These are phyloP conservation scores for Sminthurinus signatus DNA, from an alignment of 1,140 invertebrate species.

Conservation along the genomic window DNA sequence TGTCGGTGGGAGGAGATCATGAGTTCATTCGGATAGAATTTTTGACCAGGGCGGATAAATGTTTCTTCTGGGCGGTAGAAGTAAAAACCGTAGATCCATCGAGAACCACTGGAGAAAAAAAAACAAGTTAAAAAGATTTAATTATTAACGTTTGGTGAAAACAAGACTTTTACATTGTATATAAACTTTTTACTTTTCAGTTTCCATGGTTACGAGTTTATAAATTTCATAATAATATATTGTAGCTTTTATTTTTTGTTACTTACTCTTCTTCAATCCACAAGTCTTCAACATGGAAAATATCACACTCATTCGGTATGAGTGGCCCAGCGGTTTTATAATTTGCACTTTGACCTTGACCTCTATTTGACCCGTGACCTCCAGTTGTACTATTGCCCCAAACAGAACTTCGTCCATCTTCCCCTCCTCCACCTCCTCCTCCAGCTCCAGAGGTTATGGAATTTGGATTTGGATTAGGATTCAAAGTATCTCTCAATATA, in stretches of 20 bases:
- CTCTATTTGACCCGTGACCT: no score
- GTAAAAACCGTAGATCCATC: conserved; percentile 92
- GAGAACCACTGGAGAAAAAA: conserved; percentile 59
- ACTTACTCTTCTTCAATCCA: conserved; percentile 78
- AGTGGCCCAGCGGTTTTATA: conserved; percentile 77
- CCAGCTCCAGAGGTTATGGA: conserved; percentile 38
- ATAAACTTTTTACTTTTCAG: no score
- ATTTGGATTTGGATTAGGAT: no score
- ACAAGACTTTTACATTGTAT: no score
- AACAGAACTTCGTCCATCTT: no score
- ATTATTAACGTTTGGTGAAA: no score
- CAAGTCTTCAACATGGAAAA: conserved; percentile 84
- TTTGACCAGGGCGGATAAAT: conserved; percentile 90
- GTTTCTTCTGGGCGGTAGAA: conserved; percentile 95
- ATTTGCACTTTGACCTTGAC: no score
- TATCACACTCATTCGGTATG: conserved; percentile 80
- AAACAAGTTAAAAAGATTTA: conserved; percentile 6
- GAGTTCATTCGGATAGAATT: conserved; percentile 94
- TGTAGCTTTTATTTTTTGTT: no score
- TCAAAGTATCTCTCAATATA: conserved; percentile 75
- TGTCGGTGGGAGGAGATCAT: conserved; percentile 88
- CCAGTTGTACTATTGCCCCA: no score
- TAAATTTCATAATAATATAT: no score
- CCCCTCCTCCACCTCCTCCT: conserved; percentile 39
- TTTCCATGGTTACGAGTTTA: no score